These are phyloP conservation scores for Alauda arvensis DNA, from an alignment of 2,797 vertebrate species.

Conservation along the genomic window DNA sequence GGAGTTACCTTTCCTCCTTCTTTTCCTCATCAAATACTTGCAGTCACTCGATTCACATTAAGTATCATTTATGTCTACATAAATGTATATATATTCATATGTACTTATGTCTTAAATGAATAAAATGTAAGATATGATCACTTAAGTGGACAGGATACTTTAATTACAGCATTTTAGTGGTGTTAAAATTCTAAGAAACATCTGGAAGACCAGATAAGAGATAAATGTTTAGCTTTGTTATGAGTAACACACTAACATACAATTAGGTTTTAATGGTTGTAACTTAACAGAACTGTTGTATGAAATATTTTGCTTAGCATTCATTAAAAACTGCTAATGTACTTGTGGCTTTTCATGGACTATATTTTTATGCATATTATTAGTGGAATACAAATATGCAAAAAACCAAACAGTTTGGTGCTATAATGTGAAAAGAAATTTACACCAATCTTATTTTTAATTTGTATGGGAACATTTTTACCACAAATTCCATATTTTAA, in stretches of 20 bases:
- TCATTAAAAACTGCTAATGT: slow-evolving; percentile 79
- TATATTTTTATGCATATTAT: slow-evolving; percentile 72
- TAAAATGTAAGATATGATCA: slow-evolving; percentile 52
- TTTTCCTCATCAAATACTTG: slow-evolving; percentile 57
- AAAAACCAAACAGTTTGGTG: slow-evolving; percentile 72
- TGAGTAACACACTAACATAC: slow-evolving; percentile 72
- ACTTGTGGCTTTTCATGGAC: slow-evolving; percentile 70
- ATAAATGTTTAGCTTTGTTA: slow-evolving; percentile 75
- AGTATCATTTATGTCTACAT: slow-evolving; percentile 32
- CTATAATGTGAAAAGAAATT: slow-evolving; percentile 72
- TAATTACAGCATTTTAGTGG: slow-evolving; percentile 56
- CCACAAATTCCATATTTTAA: slow-evolving; percentile 74
- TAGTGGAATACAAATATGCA: slow-evolving; percentile 75
- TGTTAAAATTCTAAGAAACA: slow-evolving; percentile 71
- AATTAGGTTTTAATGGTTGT: slow-evolving; percentile 74
- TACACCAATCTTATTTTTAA: slow-evolving; percentile 69
- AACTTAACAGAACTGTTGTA: slow-evolving; percentile 78
- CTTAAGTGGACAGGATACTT: slow-evolving; percentile 49
- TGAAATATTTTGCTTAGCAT: slow-evolving; percentile 78
- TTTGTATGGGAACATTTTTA: slow-evolving; percentile 66
- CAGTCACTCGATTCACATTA: slow-evolving; percentile 45
- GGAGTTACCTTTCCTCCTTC: slow-evolving; percentile 52
- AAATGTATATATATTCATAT: not conserved
- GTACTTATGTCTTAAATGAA: slow-evolving; percentile 29
- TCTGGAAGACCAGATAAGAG: slow-evolving; percentile 70